phyloP scores from a whole-genome alignment of 2,113 vertebrate genomes.

The Sceloporus undulatus region DNA sequence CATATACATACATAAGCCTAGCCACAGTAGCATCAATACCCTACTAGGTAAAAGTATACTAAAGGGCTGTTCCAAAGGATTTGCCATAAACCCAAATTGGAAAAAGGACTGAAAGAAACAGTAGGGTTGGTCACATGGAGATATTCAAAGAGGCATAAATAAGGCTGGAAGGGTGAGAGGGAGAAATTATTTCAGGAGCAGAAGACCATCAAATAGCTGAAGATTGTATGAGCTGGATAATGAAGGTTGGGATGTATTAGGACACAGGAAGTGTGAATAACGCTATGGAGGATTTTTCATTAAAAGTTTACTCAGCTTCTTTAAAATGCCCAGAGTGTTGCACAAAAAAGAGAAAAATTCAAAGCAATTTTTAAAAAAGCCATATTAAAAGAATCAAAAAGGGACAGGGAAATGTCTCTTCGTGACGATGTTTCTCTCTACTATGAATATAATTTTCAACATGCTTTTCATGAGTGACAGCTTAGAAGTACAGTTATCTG shows the following conservation, averaged over 20 bases:
- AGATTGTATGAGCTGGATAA: neutral
- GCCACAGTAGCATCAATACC: too few relatives aligned
- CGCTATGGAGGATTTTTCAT: neutral
- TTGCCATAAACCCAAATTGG: too few relatives aligned
- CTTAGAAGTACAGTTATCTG: neutral
- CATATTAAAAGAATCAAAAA: neutral
- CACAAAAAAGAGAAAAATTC: neutral
- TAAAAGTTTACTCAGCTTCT: neutral
- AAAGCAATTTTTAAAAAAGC: neutral
- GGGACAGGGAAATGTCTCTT: neutral
- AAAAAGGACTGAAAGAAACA: neutral
- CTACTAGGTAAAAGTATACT: too few relatives aligned
- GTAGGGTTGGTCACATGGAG: neutral
- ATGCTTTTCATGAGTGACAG: neutral
- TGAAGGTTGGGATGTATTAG: neutral
- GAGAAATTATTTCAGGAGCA: neutral
- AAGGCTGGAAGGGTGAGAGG: neutral
- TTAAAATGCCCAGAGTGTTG: neutral
- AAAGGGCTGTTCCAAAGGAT: too few relatives aligned
- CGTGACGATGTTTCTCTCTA: neutral
- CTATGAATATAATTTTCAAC: conserved; percentile 20
- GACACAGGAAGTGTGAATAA: neutral
- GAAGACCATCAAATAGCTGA: neutral
- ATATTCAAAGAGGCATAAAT: neutral
- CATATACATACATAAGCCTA: too few relatives aligned